Evolutionary conservation across 1,140 invertebrate genomes (phyloP).

Genomic region (Procambarus clarkii): DNA sequence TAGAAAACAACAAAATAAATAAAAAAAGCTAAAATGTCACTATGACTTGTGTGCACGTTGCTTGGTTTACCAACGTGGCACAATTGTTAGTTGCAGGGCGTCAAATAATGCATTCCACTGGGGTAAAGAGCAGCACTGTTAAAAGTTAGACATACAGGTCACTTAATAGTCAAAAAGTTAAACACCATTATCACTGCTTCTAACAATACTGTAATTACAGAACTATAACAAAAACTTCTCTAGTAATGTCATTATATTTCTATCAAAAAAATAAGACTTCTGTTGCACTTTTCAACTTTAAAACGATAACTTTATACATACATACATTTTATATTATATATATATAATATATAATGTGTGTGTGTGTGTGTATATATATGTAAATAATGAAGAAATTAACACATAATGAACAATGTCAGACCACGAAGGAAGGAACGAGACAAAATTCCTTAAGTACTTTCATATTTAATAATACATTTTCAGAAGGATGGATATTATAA

Average conservation of each 20-base stretch:
- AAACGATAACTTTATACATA: neutral
- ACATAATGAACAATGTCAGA: too few relatives aligned
- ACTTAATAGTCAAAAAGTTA: slow-evolving; percentile 16
- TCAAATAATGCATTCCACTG: slow-evolving; percentile 56
- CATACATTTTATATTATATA: neutral
- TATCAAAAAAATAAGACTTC: neutral
- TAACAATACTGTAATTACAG: neutral
- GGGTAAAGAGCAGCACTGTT: slow-evolving; percentile 60
- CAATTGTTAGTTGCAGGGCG: slow-evolving; percentile 46
- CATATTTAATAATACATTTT: too few relatives aligned
- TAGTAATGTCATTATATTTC: neutral
- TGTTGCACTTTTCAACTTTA: neutral
- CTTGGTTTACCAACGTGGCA: slow-evolving; percentile 41
- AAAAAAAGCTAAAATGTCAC: slow-evolving; percentile 34
- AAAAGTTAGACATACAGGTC: slow-evolving; percentile 50
- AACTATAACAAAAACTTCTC: slow-evolving; percentile 11
- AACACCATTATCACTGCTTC: slow-evolving; percentile 10
- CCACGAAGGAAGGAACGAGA: too few relatives aligned
- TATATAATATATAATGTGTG: slow-evolving; percentile 10
- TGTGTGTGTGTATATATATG: slow-evolving; percentile 34
- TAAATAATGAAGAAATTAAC: neutral
- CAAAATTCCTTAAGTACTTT: too few relatives aligned
- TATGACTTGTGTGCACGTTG: slow-evolving; percentile 30
- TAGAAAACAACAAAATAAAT: neutral
- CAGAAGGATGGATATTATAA: too few relatives aligned